A percentile compares a stretch with the other conserved stretches of the same genome.
Conservation (phyloP, 2,797 vertebrate species). For the Leptoclinus maculatus region DNA sequence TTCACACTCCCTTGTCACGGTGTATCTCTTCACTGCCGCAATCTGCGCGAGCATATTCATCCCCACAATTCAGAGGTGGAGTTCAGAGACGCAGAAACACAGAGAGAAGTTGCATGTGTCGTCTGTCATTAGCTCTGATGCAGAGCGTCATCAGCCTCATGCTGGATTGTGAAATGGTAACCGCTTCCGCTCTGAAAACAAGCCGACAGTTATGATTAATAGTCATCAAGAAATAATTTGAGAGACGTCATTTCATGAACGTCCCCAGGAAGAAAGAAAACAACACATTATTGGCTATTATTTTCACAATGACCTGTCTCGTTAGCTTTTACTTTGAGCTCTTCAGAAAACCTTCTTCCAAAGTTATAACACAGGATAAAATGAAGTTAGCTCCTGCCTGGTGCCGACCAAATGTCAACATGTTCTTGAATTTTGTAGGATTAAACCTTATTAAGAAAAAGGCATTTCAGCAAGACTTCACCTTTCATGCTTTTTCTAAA, state of each 20-base stretch:
- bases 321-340: slow-evolving; percentile 8
- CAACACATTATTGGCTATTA: slow-evolving; percentile 1
- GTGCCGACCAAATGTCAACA: slow-evolving; percentile 45
- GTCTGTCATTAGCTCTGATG: slow-evolving; percentile 12
- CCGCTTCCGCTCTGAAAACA: slow-evolving; percentile 32
- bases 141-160: slow-evolving; percentile 16
- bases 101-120: slow-evolving; percentile 18
- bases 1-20: slow-evolving; percentile 41
- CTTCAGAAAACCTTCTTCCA: slow-evolving; percentile 19
- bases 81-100: slow-evolving; percentile 50
- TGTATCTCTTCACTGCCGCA: slow-evolving; percentile 48
- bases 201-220: slow-evolving; percentile 3
- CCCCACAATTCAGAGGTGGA: slow-evolving; percentile 18
- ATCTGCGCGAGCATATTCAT: slow-evolving; percentile 52
- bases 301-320: slow-evolving; percentile 26
- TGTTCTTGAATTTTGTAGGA: slow-evolving; percentile 9
- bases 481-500: not conserved
- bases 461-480: slow-evolving; percentile 22
- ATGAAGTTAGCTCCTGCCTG: slow-evolving; percentile 33
- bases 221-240: slow-evolving; percentile 14
- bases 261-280: not conserved
- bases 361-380: slow-evolving; percentile 16
- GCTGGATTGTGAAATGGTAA: slow-evolving; percentile 37
- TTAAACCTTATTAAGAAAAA: slow-evolving; percentile 40
- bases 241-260: slow-evolving; percentile 16